Conservation (phyloP, 2,797 vertebrate genomes). For the Spheniscus humboldti region DNA sequence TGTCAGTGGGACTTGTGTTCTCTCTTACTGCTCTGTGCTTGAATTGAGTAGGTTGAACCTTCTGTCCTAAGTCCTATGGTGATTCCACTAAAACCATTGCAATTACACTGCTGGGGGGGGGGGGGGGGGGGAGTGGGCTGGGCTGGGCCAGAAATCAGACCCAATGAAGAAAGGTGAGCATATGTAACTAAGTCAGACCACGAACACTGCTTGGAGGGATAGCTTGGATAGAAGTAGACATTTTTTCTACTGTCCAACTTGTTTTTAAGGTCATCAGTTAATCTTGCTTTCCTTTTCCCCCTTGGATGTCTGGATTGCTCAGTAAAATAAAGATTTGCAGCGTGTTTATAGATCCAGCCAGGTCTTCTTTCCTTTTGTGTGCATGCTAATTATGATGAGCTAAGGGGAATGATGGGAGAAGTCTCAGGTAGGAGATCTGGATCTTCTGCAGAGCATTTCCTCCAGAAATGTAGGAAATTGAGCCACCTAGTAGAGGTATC, state of each 20-base stretch:
- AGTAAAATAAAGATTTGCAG: neutral
- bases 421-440: neutral
- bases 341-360: neutral
- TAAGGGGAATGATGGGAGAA: neutral
- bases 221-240: neutral
- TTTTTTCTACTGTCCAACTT: neutral
- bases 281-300: neutral
- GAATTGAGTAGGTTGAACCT: neutral
- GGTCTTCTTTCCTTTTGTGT: neutral
- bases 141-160: neutral
- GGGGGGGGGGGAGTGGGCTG: no score
- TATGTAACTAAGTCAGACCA: neutral
- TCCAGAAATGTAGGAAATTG: neutral
- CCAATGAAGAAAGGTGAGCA: neutral
- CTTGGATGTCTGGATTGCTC: neutral
- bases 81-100: neutral
- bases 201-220: neutral
- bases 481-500: neutral
- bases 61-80: neutral
- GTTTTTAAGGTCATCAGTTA: neutral
- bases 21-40: neutral
- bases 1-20: neutral
- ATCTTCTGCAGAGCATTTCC: neutral
- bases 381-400: neutral
- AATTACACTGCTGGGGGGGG: neutral